phyloP scores from a whole-genome alignment of 2,797 vertebrate species.

The Micropoecilia bifurca region DNA sequence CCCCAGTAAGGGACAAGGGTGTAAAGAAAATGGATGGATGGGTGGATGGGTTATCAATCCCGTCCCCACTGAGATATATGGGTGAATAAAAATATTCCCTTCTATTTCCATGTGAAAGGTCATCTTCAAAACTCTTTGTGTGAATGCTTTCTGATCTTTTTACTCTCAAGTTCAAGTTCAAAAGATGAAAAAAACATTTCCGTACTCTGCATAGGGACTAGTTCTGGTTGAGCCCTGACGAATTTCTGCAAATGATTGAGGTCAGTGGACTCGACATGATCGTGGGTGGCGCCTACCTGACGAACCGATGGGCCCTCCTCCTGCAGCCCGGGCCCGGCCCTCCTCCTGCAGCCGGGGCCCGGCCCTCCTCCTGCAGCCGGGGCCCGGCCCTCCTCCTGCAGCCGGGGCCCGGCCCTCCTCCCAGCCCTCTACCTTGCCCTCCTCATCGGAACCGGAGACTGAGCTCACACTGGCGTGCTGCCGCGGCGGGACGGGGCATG shows the following conservation, averaged over 20 bases:
- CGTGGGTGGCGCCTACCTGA: constrained; percentile 25
- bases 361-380: constrained; percentile 2
- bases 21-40: too few relatives aligned
- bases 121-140: neutral
- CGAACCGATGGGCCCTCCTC: neutral
- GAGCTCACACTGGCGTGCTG: constrained; percentile 30
- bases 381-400: neutral
- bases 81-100: neutral
- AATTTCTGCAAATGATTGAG: neutral
- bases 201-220: neutral
- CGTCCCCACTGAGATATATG: neutral
- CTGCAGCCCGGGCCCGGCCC: neutral
- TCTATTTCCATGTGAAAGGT: neutral
- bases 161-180: neutral
- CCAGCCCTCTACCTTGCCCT: neutral
- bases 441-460: constrained; percentile 9
- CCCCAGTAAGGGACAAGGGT: too few relatives aligned
- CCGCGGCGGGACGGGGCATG: constrained; percentile 5
- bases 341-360: constrained; percentile 6
- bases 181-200: too few relatives aligned
- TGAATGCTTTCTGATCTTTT: neutral
- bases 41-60: too few relatives aligned
- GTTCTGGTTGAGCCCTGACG: neutral
- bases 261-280: constrained; percentile 10
- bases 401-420: too few relatives aligned